Percentiles rank a stretch among this genome's conserved stretches.
Evolutionary conservation across 2,888 invertebrate species (phyloP).

Genomic region (Plebejus melissa): DNA sequence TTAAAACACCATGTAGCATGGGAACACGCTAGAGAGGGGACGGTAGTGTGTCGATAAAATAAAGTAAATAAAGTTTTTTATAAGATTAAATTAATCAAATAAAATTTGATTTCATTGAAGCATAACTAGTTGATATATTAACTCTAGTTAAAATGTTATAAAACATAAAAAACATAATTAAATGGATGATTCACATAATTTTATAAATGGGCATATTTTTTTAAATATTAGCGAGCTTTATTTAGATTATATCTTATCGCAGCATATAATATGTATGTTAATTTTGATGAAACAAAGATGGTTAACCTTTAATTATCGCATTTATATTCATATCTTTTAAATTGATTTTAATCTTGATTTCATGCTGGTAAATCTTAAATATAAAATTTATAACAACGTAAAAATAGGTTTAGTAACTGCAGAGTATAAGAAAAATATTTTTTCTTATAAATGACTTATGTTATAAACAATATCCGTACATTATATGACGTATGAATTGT

Average conservation of each 20-base stretch:
- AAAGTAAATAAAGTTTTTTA: too few relatives aligned
- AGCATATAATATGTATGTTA: neutral
- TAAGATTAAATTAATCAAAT: too few relatives aligned
- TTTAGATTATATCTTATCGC: neutral
- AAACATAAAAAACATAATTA: neutral
- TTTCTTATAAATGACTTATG: neutral
- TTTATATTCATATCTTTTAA: conserved; percentile 1
- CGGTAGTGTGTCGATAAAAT: neutral
- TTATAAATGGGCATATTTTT: neutral
- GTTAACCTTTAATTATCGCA: neutral
- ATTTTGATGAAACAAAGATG: conserved; percentile 10
- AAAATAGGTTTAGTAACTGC: neutral
- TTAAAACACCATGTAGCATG: conserved; percentile 55
- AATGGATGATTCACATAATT: neutral
- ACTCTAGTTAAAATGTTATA: neutral
- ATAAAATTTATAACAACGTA: neutral
- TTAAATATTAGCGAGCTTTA: conserved; percentile 6
- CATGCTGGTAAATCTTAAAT: neutral
- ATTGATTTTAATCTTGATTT: neutral
- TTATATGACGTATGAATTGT: neutral
- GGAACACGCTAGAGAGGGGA: conserved; percentile 46
- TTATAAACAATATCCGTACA: too few relatives aligned
- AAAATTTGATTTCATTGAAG: too few relatives aligned
- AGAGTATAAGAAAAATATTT: neutral
- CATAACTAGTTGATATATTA: too few relatives aligned